Base-by-base conservation (phyloP, 1,140 invertebrate species). In the Aphidius gifuensis region DNA sequence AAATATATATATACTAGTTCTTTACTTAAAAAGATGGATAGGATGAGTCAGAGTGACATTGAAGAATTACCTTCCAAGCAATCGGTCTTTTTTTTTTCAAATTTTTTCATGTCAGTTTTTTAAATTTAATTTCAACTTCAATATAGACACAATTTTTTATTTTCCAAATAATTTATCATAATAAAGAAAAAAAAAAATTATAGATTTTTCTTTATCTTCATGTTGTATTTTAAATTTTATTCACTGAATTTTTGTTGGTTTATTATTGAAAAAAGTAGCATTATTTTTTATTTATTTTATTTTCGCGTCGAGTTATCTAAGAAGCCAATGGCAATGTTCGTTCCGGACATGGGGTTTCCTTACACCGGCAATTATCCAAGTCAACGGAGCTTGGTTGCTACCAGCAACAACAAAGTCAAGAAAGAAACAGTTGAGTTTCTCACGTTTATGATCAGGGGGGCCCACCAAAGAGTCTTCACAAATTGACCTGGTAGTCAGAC, bases 361-460 rank as follows among this genome's bases (percentile, higher is more conserved):
- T 16, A 62, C 53, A 43, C 48, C 39, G 61, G 61, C 56, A 63
- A 63, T 63, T 63, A 63, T 63, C 61, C 21, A 48, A 57, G 48
- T 57, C 56, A 63, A 21, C 61, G 55, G 46, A 58, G 56, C 61
- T 40, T 50, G 58, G 32, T 63, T 59, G 44, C 56, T 44, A 54
- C 46, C 49, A 23, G 48, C 56, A 23, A 58, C 56, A 40, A 57
- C 21, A 45, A 45, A 32, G 21, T 9, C 8, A 32, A 43, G 16
- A 16, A 42, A 57, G 44, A 21, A 16, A 42, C 21, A 45, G 44
- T 49, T 6, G 47, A 11, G 42, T 38, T 55, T 55, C 53, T 55
- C 53, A 55, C 53, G 53, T 55, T 55, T 32, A 32, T 32, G 23
- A 32, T 32, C 23, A 32, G 23, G 23, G 53, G 16, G 53, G 16